phyloP scores from a whole-genome alignment of 2,888 invertebrate species.

The Drosophila rellima region DNA sequence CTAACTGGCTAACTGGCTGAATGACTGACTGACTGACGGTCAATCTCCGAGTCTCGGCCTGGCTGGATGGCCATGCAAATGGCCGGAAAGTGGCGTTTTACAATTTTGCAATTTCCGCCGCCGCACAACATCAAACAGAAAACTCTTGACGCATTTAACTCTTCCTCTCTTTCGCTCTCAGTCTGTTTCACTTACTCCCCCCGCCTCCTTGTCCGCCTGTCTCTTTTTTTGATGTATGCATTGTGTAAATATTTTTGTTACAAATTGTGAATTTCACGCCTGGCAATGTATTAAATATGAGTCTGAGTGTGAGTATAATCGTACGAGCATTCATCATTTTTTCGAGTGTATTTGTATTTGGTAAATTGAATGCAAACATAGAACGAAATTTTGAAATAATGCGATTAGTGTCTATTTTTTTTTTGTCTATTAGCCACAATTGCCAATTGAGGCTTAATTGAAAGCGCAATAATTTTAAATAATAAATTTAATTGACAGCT shows the following conservation, averaged over 20 bases:
- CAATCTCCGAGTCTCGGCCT: constrained; percentile 24
- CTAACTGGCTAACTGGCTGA: constrained; percentile 16
- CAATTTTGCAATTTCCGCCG: constrained; percentile 78
- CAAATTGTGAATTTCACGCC: constrained; percentile 39
- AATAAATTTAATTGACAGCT: constrained; percentile 44
- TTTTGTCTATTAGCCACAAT: constrained; percentile 28
- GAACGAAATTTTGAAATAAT: constrained; percentile 44
- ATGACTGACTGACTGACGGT: constrained; percentile 20
- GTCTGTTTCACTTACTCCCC: constrained; percentile 5
- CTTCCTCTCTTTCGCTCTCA: not conserved
- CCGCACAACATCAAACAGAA: constrained; percentile 73
- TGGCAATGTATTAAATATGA: constrained; percentile 26
- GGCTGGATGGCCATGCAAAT: constrained; percentile 47
- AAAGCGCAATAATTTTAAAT: constrained; percentile 38
- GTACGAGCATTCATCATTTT: not conserved
- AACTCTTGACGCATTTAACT: constrained; percentile 43
- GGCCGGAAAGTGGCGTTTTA: constrained; percentile 75
- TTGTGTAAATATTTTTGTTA: constrained; percentile 63
- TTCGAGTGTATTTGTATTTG: constrained; percentile 22
- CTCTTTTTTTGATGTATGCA: constrained; percentile 60
- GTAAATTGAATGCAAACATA: constrained; percentile 53
- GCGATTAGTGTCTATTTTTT: constrained; percentile 42
- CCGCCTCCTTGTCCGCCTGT: not conserved
- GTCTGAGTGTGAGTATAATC: constrained; percentile 3
- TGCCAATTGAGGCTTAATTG: constrained; percentile 49